A percentile compares a stretch with the other conserved stretches of the same genome.
Evolutionary conservation across 2,113 vertebrate genomes (phyloP).

Genomic region (Coracopsis vasa): DNA sequence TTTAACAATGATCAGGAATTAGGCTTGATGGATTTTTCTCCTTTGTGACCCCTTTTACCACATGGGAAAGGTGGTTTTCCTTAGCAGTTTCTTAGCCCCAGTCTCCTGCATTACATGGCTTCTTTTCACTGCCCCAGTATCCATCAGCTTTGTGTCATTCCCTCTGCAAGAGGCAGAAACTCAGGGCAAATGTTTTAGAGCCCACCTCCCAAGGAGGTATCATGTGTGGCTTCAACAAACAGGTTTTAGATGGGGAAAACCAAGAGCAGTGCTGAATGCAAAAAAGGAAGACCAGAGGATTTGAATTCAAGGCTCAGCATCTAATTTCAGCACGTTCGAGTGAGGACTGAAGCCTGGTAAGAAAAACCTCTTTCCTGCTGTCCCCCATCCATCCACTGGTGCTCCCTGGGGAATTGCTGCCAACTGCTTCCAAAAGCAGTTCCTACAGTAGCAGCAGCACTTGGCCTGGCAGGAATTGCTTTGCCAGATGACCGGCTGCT

Average conservation of each 20-base stretch:
- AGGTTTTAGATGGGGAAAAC: background rate
- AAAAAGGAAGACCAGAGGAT: background rate
- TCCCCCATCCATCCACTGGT: accelerated
- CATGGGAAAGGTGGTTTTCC: background rate
- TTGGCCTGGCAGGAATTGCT: background rate
- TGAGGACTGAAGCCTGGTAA: background rate
- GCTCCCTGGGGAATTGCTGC: background rate
- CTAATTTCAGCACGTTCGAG: background rate
- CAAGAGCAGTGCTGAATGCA: background rate
- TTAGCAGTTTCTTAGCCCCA: background rate
- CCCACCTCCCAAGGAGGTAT: background rate
- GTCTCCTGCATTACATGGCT: background rate
- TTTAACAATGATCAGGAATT: background rate
- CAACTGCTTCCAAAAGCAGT: background rate
- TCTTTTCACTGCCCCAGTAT: background rate
- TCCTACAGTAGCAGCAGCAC: background rate
- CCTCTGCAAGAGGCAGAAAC: background rate
- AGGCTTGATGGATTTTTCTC: background rate
- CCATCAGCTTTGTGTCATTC: background rate
- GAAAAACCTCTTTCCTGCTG: background rate
- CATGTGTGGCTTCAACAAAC: background rate
- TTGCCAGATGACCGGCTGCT: background rate
- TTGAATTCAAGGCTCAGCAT: background rate
- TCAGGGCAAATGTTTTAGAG: background rate
- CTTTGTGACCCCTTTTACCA: background rate